phyloP scores from a whole-genome alignment of 2,113 vertebrate genomes.

The rabbit (Oryctolagus cuniculus) region DNA sequence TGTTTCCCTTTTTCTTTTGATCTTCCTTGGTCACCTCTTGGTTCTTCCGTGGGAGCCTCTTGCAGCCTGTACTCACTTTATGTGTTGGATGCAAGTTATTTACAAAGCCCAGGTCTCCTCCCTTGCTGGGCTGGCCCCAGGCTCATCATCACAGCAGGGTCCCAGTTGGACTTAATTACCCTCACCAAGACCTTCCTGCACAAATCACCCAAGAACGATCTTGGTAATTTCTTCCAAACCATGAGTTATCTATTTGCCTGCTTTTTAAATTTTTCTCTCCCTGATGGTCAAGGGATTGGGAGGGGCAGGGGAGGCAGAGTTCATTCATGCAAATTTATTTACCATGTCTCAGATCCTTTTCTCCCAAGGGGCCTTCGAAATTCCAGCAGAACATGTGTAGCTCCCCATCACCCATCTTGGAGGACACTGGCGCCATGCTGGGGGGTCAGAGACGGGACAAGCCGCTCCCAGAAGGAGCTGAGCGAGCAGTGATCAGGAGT shows the following conservation, averaged over 20 bases:
- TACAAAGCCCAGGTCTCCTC: not conserved
- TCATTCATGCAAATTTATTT: not conserved
- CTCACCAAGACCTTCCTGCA: not conserved
- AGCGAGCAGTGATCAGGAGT: fast-evolving
- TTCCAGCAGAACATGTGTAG: not conserved
- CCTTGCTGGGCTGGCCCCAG: not conserved
- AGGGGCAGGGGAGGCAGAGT: not conserved
- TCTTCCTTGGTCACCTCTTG: too few species aligned
- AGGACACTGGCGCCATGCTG: not conserved
- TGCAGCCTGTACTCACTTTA: not conserved
- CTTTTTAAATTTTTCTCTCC: not conserved
- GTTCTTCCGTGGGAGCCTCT: too few species aligned
- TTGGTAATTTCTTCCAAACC: slow-evolving; percentile 5
- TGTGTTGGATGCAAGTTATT: not conserved
- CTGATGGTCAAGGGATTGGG: not conserved
- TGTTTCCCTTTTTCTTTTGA: not conserved
- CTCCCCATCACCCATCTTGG: not conserved
- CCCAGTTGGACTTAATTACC: not conserved
- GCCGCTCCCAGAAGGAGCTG: not conserved
- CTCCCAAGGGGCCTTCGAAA: not conserved
- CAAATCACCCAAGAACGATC: not conserved
- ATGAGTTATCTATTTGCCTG: not conserved
- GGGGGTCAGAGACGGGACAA: not conserved
- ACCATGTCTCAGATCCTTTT: not conserved
- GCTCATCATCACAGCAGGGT: too few species aligned